These are phyloP conservation scores for Polyodon spathula DNA, from an alignment of 2,113 vertebrate genomes.

Conservation along the genomic window DNA sequence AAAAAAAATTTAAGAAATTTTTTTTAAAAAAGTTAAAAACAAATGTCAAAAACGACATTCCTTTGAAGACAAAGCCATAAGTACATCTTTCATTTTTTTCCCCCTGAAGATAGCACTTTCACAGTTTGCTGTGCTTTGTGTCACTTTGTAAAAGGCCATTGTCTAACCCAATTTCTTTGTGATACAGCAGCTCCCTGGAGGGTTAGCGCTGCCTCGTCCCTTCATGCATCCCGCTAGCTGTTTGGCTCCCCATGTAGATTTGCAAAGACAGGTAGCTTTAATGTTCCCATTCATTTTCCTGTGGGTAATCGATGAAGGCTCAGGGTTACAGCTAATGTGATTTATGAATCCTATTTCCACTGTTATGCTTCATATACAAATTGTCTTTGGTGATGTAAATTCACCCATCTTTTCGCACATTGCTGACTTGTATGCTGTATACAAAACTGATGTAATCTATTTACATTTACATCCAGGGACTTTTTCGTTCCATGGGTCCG, in stretches of 20 bases:
- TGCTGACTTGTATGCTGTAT: constrained; percentile 44
- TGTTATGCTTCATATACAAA: constrained; percentile 62
- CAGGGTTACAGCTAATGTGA: constrained; percentile 57
- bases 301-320: constrained; percentile 54
- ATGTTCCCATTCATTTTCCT: constrained; percentile 54
- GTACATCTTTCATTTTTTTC: not conserved
- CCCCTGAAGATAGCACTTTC: not conserved
- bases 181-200: constrained; percentile 23
- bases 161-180: not conserved
- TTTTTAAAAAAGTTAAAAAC: too few relatives aligned
- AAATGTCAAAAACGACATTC: too few relatives aligned
- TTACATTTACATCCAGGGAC: constrained; percentile 26
- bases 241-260: constrained; percentile 41
- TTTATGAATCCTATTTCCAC: constrained; percentile 61
- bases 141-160: not conserved
- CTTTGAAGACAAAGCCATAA: too few relatives aligned
- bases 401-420: constrained; percentile 38
- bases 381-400: constrained; percentile 60
- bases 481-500: too few relatives aligned
- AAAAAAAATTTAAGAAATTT: too few relatives aligned
- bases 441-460: constrained; percentile 43
- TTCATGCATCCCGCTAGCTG: constrained; percentile 29
- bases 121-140: not conserved
- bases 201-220: constrained; percentile 15
- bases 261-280: constrained; percentile 46